Base-by-base conservation (phyloP, 2,797 vertebrate species). In the Sciurus vulgaris region DNA sequence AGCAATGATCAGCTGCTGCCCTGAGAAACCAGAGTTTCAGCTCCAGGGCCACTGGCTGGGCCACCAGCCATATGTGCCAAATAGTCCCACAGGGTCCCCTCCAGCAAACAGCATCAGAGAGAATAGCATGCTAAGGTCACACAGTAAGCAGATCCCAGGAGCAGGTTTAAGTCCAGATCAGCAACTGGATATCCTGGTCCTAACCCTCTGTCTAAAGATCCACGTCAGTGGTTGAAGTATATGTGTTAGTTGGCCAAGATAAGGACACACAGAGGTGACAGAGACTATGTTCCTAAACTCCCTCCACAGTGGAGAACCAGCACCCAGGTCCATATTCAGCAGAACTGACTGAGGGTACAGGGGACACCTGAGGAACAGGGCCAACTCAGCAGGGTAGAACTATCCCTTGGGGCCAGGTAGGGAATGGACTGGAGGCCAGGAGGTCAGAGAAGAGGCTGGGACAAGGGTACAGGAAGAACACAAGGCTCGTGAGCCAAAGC, bases 41-140 rank as follows among this genome's bases (percentile, higher is more conserved):
- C n/a, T 4, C 33, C 78, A 77, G 49, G 35, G 63, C 18, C 30
- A 38, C 7, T 22, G 69, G 76, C 26, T 15, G 30, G 38, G 22
- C n/a, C 47, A 6, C 30, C 17, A 2, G 26, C 0, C 6, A 3
- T 0, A 3, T 14, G 47, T 38, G 26, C 47, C 14, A 13, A 15
- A 7, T 0, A 13, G 44, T 38, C 30, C 65, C 7, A 8, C 35
- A 14, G 82, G 44, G 24, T 65, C 38, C 10, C 38, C 30, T 7
- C 47, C n/a, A 26, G 65, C 28, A 49, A 70, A 38, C 15, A 5
- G 35, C 11, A 41, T 59, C 63, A 83, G 22, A 56, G 44, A 84
- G 67, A 51, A 30, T 11, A 33, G 13, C 47, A 61, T 0, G 12
- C 35, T 28, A 56, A 69, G 49, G 18, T 18, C 49, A 78, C 56